Base-by-base conservation (phyloP, 2,888 invertebrate genomes). In the Epistrophella euchroma region DNA sequence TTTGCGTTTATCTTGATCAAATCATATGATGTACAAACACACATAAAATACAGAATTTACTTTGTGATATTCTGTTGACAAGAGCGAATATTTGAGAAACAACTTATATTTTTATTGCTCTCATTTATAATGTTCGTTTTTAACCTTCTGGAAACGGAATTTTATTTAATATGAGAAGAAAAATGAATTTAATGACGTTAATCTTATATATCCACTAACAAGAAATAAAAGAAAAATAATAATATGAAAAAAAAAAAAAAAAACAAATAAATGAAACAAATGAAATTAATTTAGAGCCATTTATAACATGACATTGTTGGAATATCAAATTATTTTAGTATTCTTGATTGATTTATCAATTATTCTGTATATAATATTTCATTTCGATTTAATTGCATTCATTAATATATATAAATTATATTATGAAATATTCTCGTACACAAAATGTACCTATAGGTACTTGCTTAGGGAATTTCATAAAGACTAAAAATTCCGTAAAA, bases 111-210 rank as follows among this genome's bases (percentile, higher is more conserved):
- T 37, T 60, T 32, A 13, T 58, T 40, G 4, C 37, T 22, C 37
- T 37, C 9, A 40, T 40, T 60, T 9, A 22, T 22, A 15, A 60
- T 60, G 3, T 40, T 35, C 13, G 0, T 32, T 35, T 32, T 56
- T 56, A 32, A 17, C 17, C 35, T 35, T 43, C n/a, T n/a, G 43
- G 6, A 15, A n/a, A 50, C 25, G 2, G 50, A 13, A 7, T 32
- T 32, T 35, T 58, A 19, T 17, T 32, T 17, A 4, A 19, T 0
- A 10, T 17, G 2, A 1, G 25, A 40, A 17, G 70, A 62, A 68
- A 73, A 62, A 40, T 45, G 45, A 66, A 75, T 66, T 47, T 64
- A 74, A 79, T 79, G 64, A 58, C 74, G 35, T 74, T 32, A 74
- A 79, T 84, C 55, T 35, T 35, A 74, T 68, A 78, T 45, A 52